Conservation (phyloP, 2,888 invertebrate species). For the Drosophila siamana region DNA sequence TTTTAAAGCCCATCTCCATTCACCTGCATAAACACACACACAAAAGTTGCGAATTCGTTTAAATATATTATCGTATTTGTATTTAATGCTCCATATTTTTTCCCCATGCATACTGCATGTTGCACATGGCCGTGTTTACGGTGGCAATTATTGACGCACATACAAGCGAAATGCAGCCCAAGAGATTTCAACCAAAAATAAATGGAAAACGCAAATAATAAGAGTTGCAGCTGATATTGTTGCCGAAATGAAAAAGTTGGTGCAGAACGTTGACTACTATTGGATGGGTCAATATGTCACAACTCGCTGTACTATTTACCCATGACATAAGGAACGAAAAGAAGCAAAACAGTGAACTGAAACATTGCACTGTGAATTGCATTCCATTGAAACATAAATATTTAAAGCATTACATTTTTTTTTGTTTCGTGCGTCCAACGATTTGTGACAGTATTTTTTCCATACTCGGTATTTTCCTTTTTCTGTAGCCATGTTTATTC, state of each 20-base stretch:
- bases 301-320: slow-evolving; percentile 57
- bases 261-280: slow-evolving; percentile 1
- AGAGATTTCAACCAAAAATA: slow-evolving; percentile 56
- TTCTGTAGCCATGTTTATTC: slow-evolving; percentile 30
- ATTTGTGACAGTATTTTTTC: slow-evolving; percentile 66
- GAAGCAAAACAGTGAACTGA: slow-evolving; percentile 28
- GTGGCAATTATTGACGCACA: slow-evolving; percentile 77
- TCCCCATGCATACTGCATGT: slow-evolving; percentile 35
- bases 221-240: slow-evolving; percentile 35
- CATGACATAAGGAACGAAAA: slow-evolving; percentile 28
- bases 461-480: slow-evolving; percentile 6
- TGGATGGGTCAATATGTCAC: slow-evolving; percentile 76
- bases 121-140: slow-evolving; percentile 54
- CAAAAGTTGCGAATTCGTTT: slow-evolving; percentile 10
- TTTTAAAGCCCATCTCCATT: not conserved
- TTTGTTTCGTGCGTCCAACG: slow-evolving; percentile 43
- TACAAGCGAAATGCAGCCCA: slow-evolving; percentile 62
- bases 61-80: slow-evolving; percentile 53
- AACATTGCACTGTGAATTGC: slow-evolving; percentile 56
- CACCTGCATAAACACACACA: no score
- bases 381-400: slow-evolving; percentile 71
- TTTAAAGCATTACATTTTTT: slow-evolving; percentile 67
- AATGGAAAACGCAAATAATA: slow-evolving; percentile 15
- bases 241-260: slow-evolving; percentile 11
- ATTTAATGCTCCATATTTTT: slow-evolving; percentile 45